Evolutionary conservation across 2,113 vertebrate species (phyloP), one percentile per base, ranked within the genome.

Genomic region (Cairina moschata): DNA sequence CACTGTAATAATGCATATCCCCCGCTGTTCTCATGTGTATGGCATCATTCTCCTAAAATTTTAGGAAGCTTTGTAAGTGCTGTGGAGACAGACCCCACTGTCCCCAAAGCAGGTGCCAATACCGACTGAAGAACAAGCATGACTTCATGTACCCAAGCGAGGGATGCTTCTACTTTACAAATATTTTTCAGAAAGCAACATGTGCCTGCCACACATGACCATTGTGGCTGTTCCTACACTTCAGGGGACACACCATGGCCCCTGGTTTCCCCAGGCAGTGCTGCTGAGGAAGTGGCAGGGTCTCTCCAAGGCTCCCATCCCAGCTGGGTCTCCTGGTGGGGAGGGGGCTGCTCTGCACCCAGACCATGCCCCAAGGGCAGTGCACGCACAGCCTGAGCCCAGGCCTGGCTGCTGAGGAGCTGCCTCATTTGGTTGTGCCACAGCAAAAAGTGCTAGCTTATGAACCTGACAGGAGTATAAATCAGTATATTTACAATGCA

Each of bases 221-320:
- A 7, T n/a, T 26, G 34, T 26, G 18, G 17, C 1, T 68, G 17
- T 28, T 48, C 14, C 54, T 42, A 7, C 8, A 6, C 21, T 69
- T 29, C 28, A 25, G 0, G 2, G 14, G 32, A 69, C 20, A 16
- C 36, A 60, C 8, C 11, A 25, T 0, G 3, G 21, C 25, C 55
- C 8, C 10, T 23, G 1, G 2, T 6, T 20, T 20, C 56, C 56
- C 18, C 60, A 78, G 26, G 15, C 7, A 48, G 42, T 4, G 20
- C 44, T n/a, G n/a, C 56, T 5, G 5, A 46, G 14, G 72, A 75
- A 83, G 66, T n/a, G 22, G 44, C 3, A 4, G 29, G 44, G 28
- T 65, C 59, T 78, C 10, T 21, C 58, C 48, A 73, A 59, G 36
- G 40, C 23, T 63, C 29, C 34, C 21, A 50, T 15, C n/a, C 9